These are phyloP conservation scores for Verasper variegatus DNA, from an alignment of 2,113 vertebrate genomes.

Conservation along the genomic window DNA sequence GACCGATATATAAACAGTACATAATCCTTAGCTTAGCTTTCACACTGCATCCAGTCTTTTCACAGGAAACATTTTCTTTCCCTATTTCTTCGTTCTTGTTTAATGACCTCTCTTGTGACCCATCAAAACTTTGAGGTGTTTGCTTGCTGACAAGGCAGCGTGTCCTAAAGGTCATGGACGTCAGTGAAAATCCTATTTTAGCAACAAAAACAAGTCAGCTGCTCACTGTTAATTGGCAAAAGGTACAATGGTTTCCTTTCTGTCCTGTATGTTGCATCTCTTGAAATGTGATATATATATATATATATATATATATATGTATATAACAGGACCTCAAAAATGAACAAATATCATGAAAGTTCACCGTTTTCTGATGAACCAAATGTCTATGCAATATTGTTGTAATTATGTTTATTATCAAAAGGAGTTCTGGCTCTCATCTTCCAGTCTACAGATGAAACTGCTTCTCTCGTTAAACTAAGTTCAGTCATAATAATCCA, in stretches of 20 bases:
- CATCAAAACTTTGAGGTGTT: constrained; percentile 48
- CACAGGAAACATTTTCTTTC: too few relatives aligned
- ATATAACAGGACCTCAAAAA: too few relatives aligned
- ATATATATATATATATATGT: too few relatives aligned
- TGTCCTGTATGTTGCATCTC: constrained; percentile 18
- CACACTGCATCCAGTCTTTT: not conserved
- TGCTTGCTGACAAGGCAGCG: constrained; percentile 35
- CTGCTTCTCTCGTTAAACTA: not conserved
- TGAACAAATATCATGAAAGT: too few relatives aligned
- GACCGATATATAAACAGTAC: not conserved
- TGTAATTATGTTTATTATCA: not conserved
- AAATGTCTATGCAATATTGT: not conserved
- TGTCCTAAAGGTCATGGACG: constrained; percentile 65
- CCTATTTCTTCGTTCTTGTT: constrained; percentile 44
- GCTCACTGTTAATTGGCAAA: constrained; percentile 66
- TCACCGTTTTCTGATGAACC: not conserved
- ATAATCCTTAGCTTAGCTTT: not conserved
- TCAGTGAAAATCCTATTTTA: constrained; percentile 72
- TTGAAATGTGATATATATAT: too few relatives aligned
- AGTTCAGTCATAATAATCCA: constrained; percentile 13
- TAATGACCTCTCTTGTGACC: constrained; percentile 31
- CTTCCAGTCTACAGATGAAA: not conserved
- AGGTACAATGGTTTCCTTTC: constrained; percentile 37
- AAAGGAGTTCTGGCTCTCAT: not conserved
- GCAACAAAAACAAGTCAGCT: constrained; percentile 69